These are phyloP conservation scores for Chorisops tibialis DNA, from an alignment of 2,888 invertebrate genomes.

Conservation along the genomic window DNA sequence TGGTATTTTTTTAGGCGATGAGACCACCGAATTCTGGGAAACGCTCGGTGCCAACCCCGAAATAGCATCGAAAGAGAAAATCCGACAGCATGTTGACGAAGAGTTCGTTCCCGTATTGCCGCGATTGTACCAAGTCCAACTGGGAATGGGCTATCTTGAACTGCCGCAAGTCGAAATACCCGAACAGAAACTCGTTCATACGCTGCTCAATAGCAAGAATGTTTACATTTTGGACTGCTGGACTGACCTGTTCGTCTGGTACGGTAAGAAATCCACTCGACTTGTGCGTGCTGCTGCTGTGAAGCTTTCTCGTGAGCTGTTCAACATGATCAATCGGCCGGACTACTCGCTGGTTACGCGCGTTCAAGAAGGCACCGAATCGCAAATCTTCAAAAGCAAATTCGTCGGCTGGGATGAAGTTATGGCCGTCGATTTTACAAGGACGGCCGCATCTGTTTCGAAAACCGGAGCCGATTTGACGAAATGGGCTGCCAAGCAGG, in stretches of 20 bases:
- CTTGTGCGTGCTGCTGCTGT: slow-evolving; percentile 93
- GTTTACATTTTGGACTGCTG: slow-evolving; percentile 96
- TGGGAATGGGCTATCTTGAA: slow-evolving; percentile 98
- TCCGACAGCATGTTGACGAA: slow-evolving; percentile 47
- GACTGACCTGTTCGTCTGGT: slow-evolving; percentile 94
- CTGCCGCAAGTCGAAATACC: slow-evolving; percentile 86
- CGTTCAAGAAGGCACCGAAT: slow-evolving; percentile 87
- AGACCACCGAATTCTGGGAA: slow-evolving; percentile 82
- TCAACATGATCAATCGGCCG: slow-evolving; percentile 89
- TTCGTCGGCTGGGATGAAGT: slow-evolving; percentile 99
- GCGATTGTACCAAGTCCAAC: slow-evolving; percentile 87
- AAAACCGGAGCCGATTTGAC: slow-evolving; percentile 94
- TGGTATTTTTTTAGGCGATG: slow-evolving; percentile 56
- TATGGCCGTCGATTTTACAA: slow-evolving; percentile 96
- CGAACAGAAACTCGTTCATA: slow-evolving; percentile 71
- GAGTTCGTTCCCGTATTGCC: slow-evolving; percentile 54
- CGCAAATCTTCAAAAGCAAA: slow-evolving; percentile 94
- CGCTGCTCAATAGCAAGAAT: slow-evolving; percentile 80
- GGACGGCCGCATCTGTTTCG: slow-evolving; percentile 95
- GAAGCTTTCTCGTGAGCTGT: slow-evolving; percentile 94
- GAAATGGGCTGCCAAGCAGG: slow-evolving; percentile 85
- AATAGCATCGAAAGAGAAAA: slow-evolving; percentile 50
- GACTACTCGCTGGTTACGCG: slow-evolving; percentile 83
- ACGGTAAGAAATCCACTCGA: slow-evolving; percentile 95
- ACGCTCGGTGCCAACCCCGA: slow-evolving; percentile 56